These are phyloP conservation scores for Zelleria hepariella DNA, from an alignment of 2,888 invertebrate genomes.

Conservation along the genomic window DNA sequence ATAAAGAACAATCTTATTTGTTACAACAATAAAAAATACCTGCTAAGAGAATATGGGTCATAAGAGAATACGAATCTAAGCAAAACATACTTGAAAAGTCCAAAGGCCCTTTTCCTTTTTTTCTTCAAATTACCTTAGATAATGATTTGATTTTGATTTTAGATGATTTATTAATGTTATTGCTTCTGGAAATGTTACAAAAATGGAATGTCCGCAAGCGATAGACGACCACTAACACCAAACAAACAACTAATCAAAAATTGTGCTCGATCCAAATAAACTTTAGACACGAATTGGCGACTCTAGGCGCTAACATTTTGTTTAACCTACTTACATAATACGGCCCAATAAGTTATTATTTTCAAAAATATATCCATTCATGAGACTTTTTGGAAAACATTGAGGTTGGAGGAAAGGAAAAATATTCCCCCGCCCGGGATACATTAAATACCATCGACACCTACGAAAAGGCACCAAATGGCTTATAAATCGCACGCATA, in stretches of 20 bases:
- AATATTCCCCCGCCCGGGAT: constrained; percentile 1
- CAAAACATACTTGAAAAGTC: too few relatives aligned
- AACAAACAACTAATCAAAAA: constrained; percentile 15
- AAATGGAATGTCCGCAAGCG: constrained; percentile 6
- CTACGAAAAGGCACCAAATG: not conserved
- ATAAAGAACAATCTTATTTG: too few relatives aligned
- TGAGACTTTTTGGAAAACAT: constrained; percentile 39
- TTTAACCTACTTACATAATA: not conserved
- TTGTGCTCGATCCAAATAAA: constrained; percentile 15
- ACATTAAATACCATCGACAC: not conserved
- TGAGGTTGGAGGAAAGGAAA: not conserved
- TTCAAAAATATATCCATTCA: constrained; percentile 59
- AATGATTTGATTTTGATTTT: too few relatives aligned
- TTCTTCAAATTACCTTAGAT: too few relatives aligned
- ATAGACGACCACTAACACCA: constrained; percentile 24
- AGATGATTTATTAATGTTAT: too few relatives aligned
- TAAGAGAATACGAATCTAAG: too few relatives aligned
- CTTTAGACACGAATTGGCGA: constrained; percentile 14
- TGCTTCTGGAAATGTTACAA: constrained; percentile 6
- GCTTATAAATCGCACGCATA: not conserved
- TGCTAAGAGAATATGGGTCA: too few relatives aligned
- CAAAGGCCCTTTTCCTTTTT: too few relatives aligned
- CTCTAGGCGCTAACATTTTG: not conserved
- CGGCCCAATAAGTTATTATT: constrained; percentile 4
- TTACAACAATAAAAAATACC: too few relatives aligned